These are phyloP conservation scores for Vultur gryphus DNA, from an alignment of 2,797 vertebrate genomes.

Conservation along the genomic window DNA sequence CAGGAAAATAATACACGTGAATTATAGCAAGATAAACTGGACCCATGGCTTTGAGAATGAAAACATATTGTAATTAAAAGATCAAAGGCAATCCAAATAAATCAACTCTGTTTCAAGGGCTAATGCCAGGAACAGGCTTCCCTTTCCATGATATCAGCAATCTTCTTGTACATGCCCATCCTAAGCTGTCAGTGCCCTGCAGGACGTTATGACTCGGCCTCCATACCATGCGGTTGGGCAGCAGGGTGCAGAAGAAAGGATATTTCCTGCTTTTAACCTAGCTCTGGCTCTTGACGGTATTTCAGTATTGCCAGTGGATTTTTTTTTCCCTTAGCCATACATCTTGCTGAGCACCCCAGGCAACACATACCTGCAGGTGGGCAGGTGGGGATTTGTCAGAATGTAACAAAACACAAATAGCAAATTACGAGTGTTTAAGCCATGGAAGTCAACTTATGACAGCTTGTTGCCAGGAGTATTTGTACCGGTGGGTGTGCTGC, in stretches of 20 bases:
- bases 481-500: neutral
- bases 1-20: constrained; percentile 10
- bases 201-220: neutral
- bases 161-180: neutral
- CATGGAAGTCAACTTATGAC: constrained; percentile 2
- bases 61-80: constrained; percentile 32
- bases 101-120: neutral
- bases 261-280: neutral
- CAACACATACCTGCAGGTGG: neutral
- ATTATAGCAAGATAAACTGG: constrained; percentile 38
- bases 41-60: constrained; percentile 25
- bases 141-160: neutral
- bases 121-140: constrained; percentile 9
- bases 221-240: neutral
- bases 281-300: neutral
- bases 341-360: neutral
- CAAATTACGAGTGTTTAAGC: neutral
- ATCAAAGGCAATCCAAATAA: constrained; percentile 36
- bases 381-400: constrained; percentile 47
- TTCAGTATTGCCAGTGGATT: neutral
- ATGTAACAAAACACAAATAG: constrained; percentile 36
- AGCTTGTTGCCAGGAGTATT: neutral
- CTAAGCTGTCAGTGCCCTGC: constrained; percentile 13
- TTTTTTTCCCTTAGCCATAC: neutral
- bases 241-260: neutral